A percentile compares a stretch with the other conserved stretches of the same genome.
These are phyloP conservation scores for Calliphora vicina DNA, from an alignment of 1,140 invertebrate genomes.

Conservation along the genomic window DNA sequence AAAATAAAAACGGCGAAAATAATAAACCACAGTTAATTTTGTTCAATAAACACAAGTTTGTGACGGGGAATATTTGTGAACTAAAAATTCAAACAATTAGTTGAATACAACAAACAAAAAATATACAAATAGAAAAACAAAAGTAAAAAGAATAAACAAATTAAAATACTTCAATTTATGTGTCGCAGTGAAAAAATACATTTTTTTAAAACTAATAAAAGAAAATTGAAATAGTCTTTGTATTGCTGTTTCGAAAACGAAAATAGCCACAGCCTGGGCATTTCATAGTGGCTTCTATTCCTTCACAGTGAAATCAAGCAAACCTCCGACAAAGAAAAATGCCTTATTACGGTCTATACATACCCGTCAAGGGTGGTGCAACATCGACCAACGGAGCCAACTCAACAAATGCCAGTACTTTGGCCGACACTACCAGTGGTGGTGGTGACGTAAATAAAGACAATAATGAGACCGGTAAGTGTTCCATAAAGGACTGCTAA, in stretches of 20 bases:
- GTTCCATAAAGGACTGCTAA: neutral
- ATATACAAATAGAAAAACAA: neutral
- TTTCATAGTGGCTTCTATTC: neutral
- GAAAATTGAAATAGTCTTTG: neutral
- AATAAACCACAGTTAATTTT: too few relatives aligned
- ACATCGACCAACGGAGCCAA: neutral
- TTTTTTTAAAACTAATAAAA: neutral
- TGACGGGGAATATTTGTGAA: neutral
- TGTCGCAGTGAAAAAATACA: neutral
- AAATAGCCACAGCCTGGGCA: neutral
- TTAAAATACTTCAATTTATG: neutral
- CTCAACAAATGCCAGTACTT: neutral
- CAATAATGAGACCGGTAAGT: slow-evolving; percentile 31
- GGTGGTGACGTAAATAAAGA: neutral
- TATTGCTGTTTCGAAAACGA: neutral
- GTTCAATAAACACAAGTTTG: neutral
- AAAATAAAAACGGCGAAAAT: neutral
- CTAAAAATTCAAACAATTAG: neutral
- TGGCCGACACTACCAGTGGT: neutral
- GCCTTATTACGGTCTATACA: slow-evolving; percentile 36
- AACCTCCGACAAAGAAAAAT: slow-evolving; percentile 19
- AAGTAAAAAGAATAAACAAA: neutral
- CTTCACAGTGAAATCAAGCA: too few relatives aligned
- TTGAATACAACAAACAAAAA: neutral
- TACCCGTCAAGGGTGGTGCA: slow-evolving; percentile 21